Evolutionary conservation across 1,140 invertebrate species (phyloP), one percentile per base, ranked within the genome.

Genomic region (Hylyphantes graminicola): DNA sequence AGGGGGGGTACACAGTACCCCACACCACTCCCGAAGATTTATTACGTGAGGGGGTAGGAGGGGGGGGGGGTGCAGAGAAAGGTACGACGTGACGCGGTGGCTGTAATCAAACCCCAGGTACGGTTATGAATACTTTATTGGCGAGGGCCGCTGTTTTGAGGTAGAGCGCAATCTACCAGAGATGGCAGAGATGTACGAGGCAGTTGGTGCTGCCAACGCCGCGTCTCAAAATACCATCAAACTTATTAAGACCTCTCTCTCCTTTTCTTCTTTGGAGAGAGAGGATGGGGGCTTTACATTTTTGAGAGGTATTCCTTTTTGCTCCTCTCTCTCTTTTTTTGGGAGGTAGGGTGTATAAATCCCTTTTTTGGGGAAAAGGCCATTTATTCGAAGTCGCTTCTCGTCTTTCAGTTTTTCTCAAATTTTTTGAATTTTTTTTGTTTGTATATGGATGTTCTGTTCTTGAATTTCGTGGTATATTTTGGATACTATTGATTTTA

Each of bases 41-140:
- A 83, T 83, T 67, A 75, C 80, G 70, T 83, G 80, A 67, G 80
- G 80, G 75, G 75, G n/a, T n/a, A n/a, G n/a, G n/a, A n/a, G n/a
- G 35, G 35, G 35, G 35, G 35, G 35, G 35, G 35, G 35, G 35
- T 1, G 35, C 35, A 35, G 72, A 83, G 80, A 19, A 83, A 83
- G 72, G 80, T 83, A 72, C 74, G 35, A 83, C 80, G 80, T 83
- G 80, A 83, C 72, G 55, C 70, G n/a, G 70, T 75, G 70, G 48
- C 59, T 83, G 80, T 83, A 83, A 83, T 83, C 80, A 83, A 83
- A 83, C 80, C 80, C 5, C 80, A 83, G 80, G 68, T 83, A 83
- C 72, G 80, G 77, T 83, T 83, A 83, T 83, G 80, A 83, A 83
- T 83, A 83, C 80, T 83, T 83, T 83, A 83, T 83, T 83, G 80